A percentile compares a stretch with the other conserved stretches of the same genome.
Conservation (phyloP, 2,888 invertebrate genomes). For the Nemotelus pantherinus region DNA sequence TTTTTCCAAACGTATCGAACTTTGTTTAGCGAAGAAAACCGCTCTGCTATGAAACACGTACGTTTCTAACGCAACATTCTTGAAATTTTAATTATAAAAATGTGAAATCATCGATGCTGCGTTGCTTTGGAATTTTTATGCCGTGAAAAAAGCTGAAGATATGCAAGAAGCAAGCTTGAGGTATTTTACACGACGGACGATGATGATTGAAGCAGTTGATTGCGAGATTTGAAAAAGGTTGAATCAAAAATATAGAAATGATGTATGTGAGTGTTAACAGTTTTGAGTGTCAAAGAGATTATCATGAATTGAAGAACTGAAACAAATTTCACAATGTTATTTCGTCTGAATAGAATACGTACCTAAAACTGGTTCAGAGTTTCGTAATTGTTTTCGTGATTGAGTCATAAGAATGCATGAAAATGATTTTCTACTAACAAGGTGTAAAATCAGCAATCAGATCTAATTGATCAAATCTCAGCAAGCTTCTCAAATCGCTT, state of each 20-base stretch:
- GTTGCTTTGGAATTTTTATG: conserved; percentile 10
- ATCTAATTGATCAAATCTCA: too few relatives aligned
- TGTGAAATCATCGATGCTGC: conserved; percentile 19
- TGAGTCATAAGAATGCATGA: too few relatives aligned
- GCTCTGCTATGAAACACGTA: conserved; percentile 23
- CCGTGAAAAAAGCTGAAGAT: background rate
- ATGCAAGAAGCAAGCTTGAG: background rate
- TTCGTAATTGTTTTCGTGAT: too few relatives aligned
- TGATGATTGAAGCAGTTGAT: background rate
- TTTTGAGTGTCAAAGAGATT: too few relatives aligned
- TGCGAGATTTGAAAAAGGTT: background rate
- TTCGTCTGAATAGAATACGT: too few relatives aligned
- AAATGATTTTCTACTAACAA: too few relatives aligned
- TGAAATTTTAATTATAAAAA: conserved; percentile 42
- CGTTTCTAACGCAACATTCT: conserved; percentile 36
- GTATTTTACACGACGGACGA: background rate
- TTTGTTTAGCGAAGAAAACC: background rate
- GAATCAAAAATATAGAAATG: background rate
- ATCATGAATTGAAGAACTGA: too few relatives aligned
- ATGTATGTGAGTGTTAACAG: background rate
- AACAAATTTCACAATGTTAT: too few relatives aligned
- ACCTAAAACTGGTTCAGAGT: too few relatives aligned
- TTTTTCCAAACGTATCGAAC: background rate
- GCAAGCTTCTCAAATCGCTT: too few relatives aligned
- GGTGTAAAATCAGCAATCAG: too few relatives aligned